These are phyloP conservation scores for Drosophila kambysellisi DNA, from an alignment of 2,888 invertebrate genomes.

Conservation along the genomic window DNA sequence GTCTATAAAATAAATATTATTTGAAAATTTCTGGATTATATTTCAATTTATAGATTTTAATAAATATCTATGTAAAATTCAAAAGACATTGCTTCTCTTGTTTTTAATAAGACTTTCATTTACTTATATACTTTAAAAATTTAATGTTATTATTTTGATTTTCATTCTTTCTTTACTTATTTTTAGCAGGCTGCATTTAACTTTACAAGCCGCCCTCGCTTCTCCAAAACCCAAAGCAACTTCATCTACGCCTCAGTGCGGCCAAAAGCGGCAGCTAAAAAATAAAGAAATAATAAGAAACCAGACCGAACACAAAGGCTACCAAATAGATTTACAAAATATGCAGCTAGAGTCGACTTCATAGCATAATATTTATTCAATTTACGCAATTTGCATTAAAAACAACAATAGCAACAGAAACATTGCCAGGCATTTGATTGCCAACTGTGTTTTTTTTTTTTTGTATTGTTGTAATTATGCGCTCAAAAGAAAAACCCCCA, in stretches of 20 bases:
- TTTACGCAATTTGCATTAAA: constrained; percentile 76
- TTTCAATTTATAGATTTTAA: not conserved
- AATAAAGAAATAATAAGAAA: constrained; percentile 29
- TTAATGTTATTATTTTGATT: not conserved
- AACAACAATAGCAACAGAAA: constrained; percentile 34
- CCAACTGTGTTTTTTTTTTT: constrained; percentile 53
- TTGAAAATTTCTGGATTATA: not conserved
- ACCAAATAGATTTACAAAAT: constrained; percentile 63
- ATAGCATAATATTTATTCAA: constrained; percentile 76
- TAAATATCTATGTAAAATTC: not conserved
- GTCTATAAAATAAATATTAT: not conserved
- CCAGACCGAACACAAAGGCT: constrained; percentile 47
- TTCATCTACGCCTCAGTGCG: constrained; percentile 70
- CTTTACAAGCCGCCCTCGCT: constrained; percentile 37
- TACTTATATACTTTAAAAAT: not conserved
- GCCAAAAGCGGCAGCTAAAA: constrained; percentile 43
- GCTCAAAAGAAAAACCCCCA: constrained; percentile 32
- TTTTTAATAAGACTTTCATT: not conserved
- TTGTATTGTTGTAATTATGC: constrained; percentile 70
- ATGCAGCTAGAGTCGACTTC: constrained; percentile 48
- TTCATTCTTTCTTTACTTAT: not conserved
- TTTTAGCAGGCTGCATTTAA: not conserved
- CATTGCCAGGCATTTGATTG: constrained; percentile 66
- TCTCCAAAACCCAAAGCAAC: constrained; percentile 25
- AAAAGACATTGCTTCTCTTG: not conserved